Base-by-base conservation (phyloP, 2,113 vertebrate species). In the Serinus canaria region DNA sequence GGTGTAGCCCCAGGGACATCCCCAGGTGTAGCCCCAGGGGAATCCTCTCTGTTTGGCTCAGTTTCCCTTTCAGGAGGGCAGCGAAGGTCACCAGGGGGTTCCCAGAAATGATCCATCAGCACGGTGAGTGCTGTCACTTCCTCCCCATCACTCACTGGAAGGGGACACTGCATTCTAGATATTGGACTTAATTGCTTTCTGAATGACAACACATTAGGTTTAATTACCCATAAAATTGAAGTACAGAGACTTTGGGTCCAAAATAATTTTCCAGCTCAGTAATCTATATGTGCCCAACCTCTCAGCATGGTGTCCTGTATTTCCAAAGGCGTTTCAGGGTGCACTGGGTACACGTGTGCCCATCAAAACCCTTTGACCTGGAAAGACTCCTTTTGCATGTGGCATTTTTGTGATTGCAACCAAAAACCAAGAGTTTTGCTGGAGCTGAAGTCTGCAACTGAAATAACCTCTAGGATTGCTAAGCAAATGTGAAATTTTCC, bases 211-310 rank as follows among this genome's bases (percentile, higher is more conserved):
- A 39, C 83, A 83, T 97, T 97, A 87, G 70, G 86, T 90, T 97
- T 97, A 97, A 97, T 97, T 97, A 94, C 73, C 96, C 94, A 92
- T 97, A 97, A 97, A 95, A 92, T 94, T 90, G 94, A 97, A 96
- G 92, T 87, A 78, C 89, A 72, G 95, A 87, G 94, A 88, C 74
- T 95, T 92, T 79, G 94, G 90, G 92, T 92, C 94, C 96, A 95
- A 97, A 96, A 97, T 97, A 88, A 97, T 97, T 97, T 97, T 96
- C 94, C 94, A 95, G 89, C 91, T 97, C 94, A 70, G 80, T 96
- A 91, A 92, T 96, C 93, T 96, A 87, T 96, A 94, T 87, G 94
- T 95, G 89, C 47, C 92, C 77, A 96, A 52, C 56, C 79, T 83
- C 90, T 84, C 2, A 2, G 77, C 55, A 50, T 39, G 52, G 49